phyloP scores from a whole-genome alignment of 2,888 invertebrate species.

The Bimastos eiseni region DNA sequence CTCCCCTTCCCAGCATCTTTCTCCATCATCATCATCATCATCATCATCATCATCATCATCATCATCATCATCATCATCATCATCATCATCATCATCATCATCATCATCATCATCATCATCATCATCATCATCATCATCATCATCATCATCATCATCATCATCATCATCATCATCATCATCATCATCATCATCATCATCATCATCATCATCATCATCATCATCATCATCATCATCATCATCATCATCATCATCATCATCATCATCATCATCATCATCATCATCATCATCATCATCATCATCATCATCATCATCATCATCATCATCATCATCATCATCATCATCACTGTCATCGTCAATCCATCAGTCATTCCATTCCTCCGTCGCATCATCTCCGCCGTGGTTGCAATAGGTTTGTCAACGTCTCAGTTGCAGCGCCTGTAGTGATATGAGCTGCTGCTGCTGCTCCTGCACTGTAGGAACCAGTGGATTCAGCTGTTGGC shows the following conservation, averaged over 20 bases:
- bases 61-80: slow-evolving; percentile 30
- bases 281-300: slow-evolving; percentile 35
- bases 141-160: slow-evolving; percentile 29
- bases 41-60: slow-evolving; percentile 29
- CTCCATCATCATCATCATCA: not conserved
- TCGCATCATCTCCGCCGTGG: not conserved
- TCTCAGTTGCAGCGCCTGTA: not conserved
- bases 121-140: slow-evolving; percentile 27
- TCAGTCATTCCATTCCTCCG: too few species aligned
- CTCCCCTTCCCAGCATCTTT: not conserved
- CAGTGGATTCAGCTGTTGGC: too few species aligned
- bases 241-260: slow-evolving; percentile 32
- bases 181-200: slow-evolving; percentile 33
- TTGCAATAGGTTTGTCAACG: not conserved
- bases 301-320: slow-evolving; percentile 29
- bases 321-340: slow-evolving; percentile 28
- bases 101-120: slow-evolving; percentile 29
- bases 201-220: slow-evolving; percentile 21
- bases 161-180: slow-evolving; percentile 31
- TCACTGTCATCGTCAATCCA: too few species aligned
- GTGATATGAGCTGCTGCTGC: not conserved
- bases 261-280: slow-evolving; percentile 34
- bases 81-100: slow-evolving; percentile 29
- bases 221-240: slow-evolving; percentile 32
- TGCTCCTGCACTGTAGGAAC: not conserved